A percentile compares a stretch with the other conserved stretches of the same genome.
Conservation (phyloP, 2,888 invertebrate species). For the Gandaritis pyraliata region DNA sequence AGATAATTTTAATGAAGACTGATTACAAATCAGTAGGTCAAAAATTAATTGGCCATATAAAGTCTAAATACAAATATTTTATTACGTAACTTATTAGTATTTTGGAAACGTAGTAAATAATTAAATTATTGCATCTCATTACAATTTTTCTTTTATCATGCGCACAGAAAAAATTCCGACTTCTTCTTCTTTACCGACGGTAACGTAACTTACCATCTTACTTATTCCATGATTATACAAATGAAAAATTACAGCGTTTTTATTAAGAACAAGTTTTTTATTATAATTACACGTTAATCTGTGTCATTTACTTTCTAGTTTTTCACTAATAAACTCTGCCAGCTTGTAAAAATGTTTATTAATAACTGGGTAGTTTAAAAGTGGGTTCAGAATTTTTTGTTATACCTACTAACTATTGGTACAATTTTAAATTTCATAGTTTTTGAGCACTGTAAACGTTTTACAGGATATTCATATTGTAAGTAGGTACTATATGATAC, state of each 20-base stretch:
- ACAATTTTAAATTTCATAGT: not conserved
- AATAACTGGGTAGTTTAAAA: not conserved
- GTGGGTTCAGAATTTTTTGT: not conserved
- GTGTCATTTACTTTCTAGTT: conserved; percentile 14
- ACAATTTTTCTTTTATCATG: not conserved
- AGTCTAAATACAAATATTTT: not conserved
- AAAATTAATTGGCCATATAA: not conserved
- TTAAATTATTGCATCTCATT: not conserved
- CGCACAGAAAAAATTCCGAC: too few species aligned
- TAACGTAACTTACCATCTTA: conserved; percentile 1
- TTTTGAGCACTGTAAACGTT: not conserved
- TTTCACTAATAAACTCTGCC: conserved; percentile 1
- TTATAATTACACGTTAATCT: conserved; percentile 7
- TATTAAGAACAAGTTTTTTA: conserved; percentile 6
- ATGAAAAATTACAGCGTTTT: conserved; percentile 7
- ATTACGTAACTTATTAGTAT: not conserved
- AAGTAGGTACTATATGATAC: too few species aligned
- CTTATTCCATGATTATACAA: not conserved
- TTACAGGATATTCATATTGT: too few species aligned
- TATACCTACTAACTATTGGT: not conserved
- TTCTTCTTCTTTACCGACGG: conserved; percentile 9
- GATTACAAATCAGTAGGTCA: not conserved
- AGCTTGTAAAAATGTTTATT: not conserved
- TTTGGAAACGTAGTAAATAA: not conserved
- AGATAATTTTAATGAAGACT: not conserved